Conservation (phyloP, 2,888 invertebrate genomes). For the Anthophora plumipes region DNA sequence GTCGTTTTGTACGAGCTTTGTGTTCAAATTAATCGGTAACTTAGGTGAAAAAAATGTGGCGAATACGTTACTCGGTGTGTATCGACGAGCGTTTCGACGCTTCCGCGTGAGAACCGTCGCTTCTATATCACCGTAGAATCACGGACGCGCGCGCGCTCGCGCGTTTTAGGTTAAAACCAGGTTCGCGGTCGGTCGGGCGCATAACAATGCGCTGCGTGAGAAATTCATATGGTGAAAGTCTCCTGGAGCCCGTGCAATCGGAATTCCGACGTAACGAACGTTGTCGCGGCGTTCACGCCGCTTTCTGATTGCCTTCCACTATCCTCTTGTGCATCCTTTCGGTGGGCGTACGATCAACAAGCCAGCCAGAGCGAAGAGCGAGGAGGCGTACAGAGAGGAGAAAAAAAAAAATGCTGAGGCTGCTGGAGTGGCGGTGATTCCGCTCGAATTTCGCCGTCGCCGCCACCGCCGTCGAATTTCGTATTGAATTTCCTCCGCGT, state of each 20-base stretch:
- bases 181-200: slow-evolving; percentile 1
- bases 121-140: background rate
- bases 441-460: slow-evolving; percentile 41
- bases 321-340: background rate
- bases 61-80: background rate
- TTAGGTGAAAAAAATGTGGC: background rate
- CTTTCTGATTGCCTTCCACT: slow-evolving; percentile 26
- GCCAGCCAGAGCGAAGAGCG: background rate
- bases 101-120: background rate
- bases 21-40: slow-evolving; percentile 2
- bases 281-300: slow-evolving; percentile 50
- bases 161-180: slow-evolving; percentile 66
- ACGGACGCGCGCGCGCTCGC: background rate
- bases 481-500: slow-evolving; percentile 22
- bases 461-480: slow-evolving; percentile 21
- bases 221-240: slow-evolving; percentile 74
- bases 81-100: background rate
- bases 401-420: slow-evolving; percentile 24
- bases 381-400: background rate
- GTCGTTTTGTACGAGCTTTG: background rate
- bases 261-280: slow-evolving; percentile 56
- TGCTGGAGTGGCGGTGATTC: slow-evolving; percentile 43
- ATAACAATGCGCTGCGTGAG: slow-evolving; percentile 63
- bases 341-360: background rate
- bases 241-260: slow-evolving; percentile 51